A percentile compares a stretch with the other conserved stretches of the same genome.
Evolutionary conservation across 2,888 invertebrate genomes (phyloP).

Genomic region (Xylocampa areola): DNA sequence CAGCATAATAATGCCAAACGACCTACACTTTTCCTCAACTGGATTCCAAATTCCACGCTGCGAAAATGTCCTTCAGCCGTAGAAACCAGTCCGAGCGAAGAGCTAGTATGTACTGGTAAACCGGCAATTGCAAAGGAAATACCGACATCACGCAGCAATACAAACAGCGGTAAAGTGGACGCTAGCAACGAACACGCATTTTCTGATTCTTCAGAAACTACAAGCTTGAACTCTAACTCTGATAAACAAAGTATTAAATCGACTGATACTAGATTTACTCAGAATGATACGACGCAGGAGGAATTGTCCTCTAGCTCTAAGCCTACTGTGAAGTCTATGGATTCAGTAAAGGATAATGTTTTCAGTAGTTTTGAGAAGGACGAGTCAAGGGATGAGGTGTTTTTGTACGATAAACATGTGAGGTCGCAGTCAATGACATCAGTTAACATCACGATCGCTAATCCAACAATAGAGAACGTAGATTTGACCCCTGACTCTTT

Average conservation of each 20-base stretch:
- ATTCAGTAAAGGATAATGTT: constrained; percentile 79
- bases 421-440: constrained; percentile 91
- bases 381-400: constrained; percentile 79
- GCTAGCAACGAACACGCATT: constrained; percentile 83
- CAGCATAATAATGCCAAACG: constrained; percentile 93
- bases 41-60: constrained; percentile 98
- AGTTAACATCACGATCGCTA: constrained; percentile 92
- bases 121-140: constrained; percentile 71
- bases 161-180: constrained; percentile 72
- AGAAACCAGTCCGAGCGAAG: constrained; percentile 89
- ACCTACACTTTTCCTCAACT: constrained; percentile 96
- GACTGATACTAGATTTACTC: constrained; percentile 79
- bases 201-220: constrained; percentile 88
- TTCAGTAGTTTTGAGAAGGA: constrained; percentile 81
- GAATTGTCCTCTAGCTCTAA: constrained; percentile 81
- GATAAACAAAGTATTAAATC: constrained; percentile 88
- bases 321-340: constrained; percentile 80
- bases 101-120: constrained; percentile 74
- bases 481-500: constrained; percentile 91
- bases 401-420: constrained; percentile 81
- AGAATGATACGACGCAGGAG: constrained; percentile 82
- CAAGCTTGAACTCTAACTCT: constrained; percentile 86
- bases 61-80: constrained; percentile 95
- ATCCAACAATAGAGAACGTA: constrained; percentile 93
- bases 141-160: constrained; percentile 62